These are phyloP conservation scores for Panthera tigris DNA, from an alignment of 2,113 vertebrate species.

Conservation along the genomic window DNA sequence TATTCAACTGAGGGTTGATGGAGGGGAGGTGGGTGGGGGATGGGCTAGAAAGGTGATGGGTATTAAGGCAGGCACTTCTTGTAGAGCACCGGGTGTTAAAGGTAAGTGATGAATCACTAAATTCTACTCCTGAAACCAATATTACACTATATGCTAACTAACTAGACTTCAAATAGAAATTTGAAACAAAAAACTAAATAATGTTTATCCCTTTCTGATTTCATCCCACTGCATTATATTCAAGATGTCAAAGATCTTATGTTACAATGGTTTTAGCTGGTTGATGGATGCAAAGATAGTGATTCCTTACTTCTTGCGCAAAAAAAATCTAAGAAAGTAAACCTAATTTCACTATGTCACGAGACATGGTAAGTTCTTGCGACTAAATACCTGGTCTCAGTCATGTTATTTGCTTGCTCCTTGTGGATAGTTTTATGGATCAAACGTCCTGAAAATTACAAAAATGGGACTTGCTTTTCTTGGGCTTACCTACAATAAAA, in stretches of 20 bases:
- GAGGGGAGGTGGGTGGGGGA: too few relatives aligned
- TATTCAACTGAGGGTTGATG: too few relatives aligned
- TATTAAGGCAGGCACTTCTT: too few relatives aligned
- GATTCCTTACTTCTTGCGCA: background rate
- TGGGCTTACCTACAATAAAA: background rate
- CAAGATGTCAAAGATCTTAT: background rate
- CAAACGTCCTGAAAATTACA: background rate
- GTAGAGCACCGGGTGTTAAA: too few relatives aligned
- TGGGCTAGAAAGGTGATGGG: too few relatives aligned
- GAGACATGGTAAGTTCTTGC: background rate
- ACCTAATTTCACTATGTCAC: background rate
- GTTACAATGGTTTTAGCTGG: background rate
- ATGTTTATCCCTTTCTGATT: background rate
- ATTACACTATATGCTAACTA: too few relatives aligned
- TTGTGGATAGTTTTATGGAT: background rate
- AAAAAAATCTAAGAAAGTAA: background rate
- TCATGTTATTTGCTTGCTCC: background rate
- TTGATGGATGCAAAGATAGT: background rate
- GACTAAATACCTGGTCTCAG: background rate
- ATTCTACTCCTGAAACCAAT: too few relatives aligned
- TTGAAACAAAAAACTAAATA: background rate
- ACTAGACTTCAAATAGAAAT: too few relatives aligned
- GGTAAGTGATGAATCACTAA: too few relatives aligned
- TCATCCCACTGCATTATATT: background rate
- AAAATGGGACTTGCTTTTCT: background rate